Evolutionary conservation across 2,888 invertebrate species (phyloP).

Genomic region (Patella ulyssiponensis): DNA sequence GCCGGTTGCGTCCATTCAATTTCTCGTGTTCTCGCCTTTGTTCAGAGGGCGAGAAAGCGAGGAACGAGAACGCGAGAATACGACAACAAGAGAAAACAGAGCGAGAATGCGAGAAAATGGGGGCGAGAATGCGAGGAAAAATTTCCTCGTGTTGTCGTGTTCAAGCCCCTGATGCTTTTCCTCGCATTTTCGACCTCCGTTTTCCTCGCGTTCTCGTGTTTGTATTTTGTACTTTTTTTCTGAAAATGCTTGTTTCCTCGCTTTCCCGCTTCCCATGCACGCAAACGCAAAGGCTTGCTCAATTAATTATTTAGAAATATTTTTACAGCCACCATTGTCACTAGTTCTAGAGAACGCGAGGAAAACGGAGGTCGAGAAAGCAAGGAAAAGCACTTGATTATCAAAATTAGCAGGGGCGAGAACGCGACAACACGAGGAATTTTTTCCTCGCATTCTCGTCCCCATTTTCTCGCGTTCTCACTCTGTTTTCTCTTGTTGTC

Average conservation of each 20-base stretch:
- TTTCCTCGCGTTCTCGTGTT: constrained; percentile 21
- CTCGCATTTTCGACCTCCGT: constrained; percentile 4
- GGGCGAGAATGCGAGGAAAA: constrained; percentile 1
- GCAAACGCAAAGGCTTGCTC: too few relatives aligned
- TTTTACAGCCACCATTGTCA: too few relatives aligned
- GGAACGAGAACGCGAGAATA: constrained; percentile 1
- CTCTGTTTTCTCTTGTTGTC: background rate
- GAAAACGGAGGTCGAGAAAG: constrained; percentile 8
- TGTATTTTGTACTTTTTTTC: too few relatives aligned
- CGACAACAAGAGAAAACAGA: background rate
- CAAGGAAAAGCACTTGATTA: background rate
- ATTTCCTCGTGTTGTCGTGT: background rate
- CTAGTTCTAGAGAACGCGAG: constrained; percentile 15
- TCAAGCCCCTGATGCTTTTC: constrained; percentile 14
- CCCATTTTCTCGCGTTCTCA: background rate
- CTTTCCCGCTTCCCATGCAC: too few relatives aligned
- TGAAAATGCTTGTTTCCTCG: too few relatives aligned
- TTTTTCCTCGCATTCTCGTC: background rate
- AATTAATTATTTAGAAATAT: too few relatives aligned
- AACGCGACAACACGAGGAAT: background rate
- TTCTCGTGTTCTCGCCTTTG: constrained; percentile 4
- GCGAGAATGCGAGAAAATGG: background rate
- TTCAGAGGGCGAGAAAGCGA: background rate
- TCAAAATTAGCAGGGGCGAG: constrained; percentile 1
- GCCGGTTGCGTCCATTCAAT: constrained; percentile 3